Conservation (phyloP, 2,797 vertebrate species). For the Phyllotis vaccarum region DNA sequence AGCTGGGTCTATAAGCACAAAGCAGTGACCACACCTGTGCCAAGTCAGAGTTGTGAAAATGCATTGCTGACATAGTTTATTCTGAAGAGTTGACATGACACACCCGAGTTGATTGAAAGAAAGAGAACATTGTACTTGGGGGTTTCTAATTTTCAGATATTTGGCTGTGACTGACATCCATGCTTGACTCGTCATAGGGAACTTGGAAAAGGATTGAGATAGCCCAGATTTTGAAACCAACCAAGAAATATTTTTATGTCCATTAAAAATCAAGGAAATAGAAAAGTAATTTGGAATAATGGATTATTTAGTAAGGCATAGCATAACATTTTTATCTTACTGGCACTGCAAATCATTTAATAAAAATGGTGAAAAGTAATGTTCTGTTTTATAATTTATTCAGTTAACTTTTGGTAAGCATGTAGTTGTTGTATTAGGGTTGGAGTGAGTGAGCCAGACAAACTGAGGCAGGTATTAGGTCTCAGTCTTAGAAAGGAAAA, state of each 20-base stretch:
- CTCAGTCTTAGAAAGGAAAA: no score
- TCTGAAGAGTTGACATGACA: neutral
- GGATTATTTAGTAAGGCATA: neutral
- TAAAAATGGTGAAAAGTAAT: neutral
- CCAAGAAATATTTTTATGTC: neutral
- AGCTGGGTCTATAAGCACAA: neutral
- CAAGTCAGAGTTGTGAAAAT: neutral
- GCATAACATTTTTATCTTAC: neutral
- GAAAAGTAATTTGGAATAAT: neutral
- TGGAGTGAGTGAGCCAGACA: no score
- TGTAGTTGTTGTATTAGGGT: no score
- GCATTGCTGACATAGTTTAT: neutral
- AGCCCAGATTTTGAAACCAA: neutral
- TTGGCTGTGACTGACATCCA: neutral
- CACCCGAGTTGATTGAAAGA: neutral
- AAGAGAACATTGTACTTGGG: neutral
- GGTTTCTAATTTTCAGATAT: neutral
- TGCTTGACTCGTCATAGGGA: neutral
- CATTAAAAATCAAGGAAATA: neutral
- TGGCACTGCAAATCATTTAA: neutral
- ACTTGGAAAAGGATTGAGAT: neutral
- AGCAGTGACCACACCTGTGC: neutral
- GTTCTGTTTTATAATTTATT: neutral
- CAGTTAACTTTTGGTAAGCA: constrained; percentile 22
- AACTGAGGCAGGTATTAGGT: no score